Conservation (phyloP, 2,888 invertebrate species). For the Hymenopus coronatus region DNA sequence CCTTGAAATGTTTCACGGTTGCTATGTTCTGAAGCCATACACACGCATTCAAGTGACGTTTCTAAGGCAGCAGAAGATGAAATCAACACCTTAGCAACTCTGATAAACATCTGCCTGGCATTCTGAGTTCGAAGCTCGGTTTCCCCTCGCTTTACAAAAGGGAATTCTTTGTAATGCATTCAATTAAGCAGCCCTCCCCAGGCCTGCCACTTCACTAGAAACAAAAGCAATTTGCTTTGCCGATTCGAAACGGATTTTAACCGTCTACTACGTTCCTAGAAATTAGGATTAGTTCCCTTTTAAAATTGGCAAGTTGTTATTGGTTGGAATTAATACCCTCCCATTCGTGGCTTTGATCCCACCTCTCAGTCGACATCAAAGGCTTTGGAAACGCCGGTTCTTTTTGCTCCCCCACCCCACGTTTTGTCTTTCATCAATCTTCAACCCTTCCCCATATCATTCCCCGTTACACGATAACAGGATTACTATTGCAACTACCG, state of each 20-base stretch:
- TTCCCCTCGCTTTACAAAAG: too few species aligned
- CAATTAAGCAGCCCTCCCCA: not conserved
- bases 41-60: too few species aligned
- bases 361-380: not conserved
- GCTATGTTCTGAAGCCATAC: too few species aligned
- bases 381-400: not conserved
- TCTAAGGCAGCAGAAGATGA: too few species aligned
- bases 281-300: not conserved
- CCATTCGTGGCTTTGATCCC: not conserved
- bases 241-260: not conserved
- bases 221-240: not conserved
- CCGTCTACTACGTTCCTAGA: not conserved
- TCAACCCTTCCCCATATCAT: not conserved
- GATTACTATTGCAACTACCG: not conserved
- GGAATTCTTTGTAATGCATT: not conserved
- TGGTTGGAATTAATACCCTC: not conserved
- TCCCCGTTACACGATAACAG: not conserved
- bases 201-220: not conserved
- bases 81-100: too few species aligned
- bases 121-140: too few species aligned
- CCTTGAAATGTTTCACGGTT: too few species aligned
- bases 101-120: too few species aligned
- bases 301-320: not conserved
- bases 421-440: constrained; percentile 3
- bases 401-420: not conserved